These are phyloP conservation scores for Scaeva pyrastri DNA, from an alignment of 2,888 invertebrate genomes.

Conservation along the genomic window DNA sequence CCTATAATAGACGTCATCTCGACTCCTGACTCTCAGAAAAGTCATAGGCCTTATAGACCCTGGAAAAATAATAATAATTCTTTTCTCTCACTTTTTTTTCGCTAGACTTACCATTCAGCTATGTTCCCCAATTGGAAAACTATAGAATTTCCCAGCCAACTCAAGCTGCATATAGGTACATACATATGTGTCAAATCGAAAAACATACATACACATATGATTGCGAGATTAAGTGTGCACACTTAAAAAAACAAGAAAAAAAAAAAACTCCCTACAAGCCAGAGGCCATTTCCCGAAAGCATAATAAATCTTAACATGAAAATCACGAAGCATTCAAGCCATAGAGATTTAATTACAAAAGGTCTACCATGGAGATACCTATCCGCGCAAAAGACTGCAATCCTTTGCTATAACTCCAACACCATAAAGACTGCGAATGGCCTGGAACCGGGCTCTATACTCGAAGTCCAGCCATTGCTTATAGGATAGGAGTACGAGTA, in stretches of 20 bases:
- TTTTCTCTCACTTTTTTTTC: not conserved
- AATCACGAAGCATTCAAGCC: conserved; percentile 65
- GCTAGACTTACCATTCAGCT: not conserved
- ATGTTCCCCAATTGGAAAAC: not conserved
- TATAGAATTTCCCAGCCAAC: conserved; percentile 15
- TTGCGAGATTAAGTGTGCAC: conserved; percentile 3
- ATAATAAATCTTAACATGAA: conserved; percentile 72
- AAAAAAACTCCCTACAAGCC: conserved; percentile 23
- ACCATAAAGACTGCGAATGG: conserved; percentile 17
- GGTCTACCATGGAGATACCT: conserved; percentile 66
- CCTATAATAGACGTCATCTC: not conserved
- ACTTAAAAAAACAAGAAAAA: not conserved
- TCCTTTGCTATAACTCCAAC: conserved; percentile 24
- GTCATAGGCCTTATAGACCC: not conserved
- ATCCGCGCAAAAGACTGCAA: conserved; percentile 19
- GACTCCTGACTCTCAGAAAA: not conserved
- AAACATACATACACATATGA: not conserved
- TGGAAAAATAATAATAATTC: not conserved
- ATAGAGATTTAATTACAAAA: conserved; percentile 73
- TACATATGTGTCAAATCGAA: conserved; percentile 38
- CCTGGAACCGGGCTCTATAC: conserved; percentile 28
- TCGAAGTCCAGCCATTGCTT: conserved; percentile 35
- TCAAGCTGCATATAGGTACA: no score
- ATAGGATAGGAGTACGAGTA: not conserved
- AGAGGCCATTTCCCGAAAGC: conserved; percentile 48